phyloP scores from a whole-genome alignment of 2,797 vertebrate species.

The Dermochelys coriacea region DNA sequence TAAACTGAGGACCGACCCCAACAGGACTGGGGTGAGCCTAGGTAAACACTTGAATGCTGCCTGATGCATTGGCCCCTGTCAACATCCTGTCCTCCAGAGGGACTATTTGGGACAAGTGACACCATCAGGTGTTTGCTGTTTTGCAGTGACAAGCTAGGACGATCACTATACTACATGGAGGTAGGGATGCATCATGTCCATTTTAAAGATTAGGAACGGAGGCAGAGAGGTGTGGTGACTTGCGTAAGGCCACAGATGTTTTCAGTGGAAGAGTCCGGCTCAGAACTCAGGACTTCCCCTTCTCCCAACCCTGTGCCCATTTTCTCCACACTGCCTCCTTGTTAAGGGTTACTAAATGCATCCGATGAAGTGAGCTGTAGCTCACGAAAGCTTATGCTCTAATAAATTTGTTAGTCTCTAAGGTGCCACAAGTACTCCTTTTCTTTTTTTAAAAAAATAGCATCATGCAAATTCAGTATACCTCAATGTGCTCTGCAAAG shows the following conservation, averaged over 20 bases:
- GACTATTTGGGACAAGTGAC: background rate
- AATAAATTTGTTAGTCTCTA: too few relatives aligned
- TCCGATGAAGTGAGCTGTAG: too few relatives aligned
- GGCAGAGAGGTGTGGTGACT: background rate
- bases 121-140: background rate
- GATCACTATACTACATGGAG: background rate
- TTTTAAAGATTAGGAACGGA: background rate
- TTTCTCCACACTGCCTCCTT: background rate
- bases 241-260: background rate
- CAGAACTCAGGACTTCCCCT: background rate
- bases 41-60: background rate
- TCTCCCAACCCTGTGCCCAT: background rate
- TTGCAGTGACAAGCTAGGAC: too few relatives aligned
- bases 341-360: background rate
- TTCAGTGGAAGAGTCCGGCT: background rate
- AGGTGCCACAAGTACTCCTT: too few relatives aligned
- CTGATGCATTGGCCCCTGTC: background rate
- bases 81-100: background rate
- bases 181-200: background rate
- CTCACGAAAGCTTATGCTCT: too few relatives aligned
- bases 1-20: background rate
- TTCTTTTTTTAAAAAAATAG: too few relatives aligned
- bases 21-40: background rate
- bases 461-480: background rate
- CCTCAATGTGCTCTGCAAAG: background rate